Conservation (phyloP, 2,797 vertebrate genomes). For the Schizopygopsis pylzovi region DNA sequence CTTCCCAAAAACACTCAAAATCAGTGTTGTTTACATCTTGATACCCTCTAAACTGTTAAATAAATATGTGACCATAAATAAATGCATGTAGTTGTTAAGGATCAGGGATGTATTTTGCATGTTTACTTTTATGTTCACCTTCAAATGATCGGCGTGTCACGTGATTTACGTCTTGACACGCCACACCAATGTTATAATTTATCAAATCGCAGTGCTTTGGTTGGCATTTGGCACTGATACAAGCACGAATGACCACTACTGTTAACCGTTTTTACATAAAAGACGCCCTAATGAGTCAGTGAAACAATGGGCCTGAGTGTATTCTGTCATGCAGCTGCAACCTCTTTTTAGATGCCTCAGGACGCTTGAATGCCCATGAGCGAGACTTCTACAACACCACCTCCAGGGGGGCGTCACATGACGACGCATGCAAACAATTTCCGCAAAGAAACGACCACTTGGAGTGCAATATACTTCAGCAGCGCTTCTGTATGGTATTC, state of each 20-base stretch:
- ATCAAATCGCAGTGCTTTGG: slow-evolving; percentile 26
- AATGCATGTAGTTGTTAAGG: neutral
- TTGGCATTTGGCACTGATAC: slow-evolving; percentile 40
- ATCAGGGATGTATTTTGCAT: neutral
- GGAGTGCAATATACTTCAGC: neutral
- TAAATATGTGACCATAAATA: neutral
- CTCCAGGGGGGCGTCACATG: slow-evolving; percentile 51
- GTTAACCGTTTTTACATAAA: slow-evolving; percentile 68
- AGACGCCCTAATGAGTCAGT: slow-evolving; percentile 66
- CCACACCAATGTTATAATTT: slow-evolving; percentile 1
- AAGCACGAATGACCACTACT: slow-evolving; percentile 49
- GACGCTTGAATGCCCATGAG: slow-evolving; percentile 75
- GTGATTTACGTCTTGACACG: neutral
- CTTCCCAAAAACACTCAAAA: neutral
- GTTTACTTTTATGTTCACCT: neutral
- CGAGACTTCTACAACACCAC: slow-evolving; percentile 40
- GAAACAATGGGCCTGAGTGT: slow-evolving; percentile 83
- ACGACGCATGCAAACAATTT: neutral
- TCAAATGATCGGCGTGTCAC: neutral
- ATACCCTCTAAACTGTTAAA: neutral
- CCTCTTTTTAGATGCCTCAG: slow-evolving; percentile 73
- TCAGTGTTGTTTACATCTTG: neutral
- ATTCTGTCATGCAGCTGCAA: slow-evolving; percentile 77
- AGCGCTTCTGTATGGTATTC: rapidly evolving
- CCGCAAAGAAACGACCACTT: neutral